Conservation (phyloP, 2,888 invertebrate genomes). For the Apodemia zela region DNA sequence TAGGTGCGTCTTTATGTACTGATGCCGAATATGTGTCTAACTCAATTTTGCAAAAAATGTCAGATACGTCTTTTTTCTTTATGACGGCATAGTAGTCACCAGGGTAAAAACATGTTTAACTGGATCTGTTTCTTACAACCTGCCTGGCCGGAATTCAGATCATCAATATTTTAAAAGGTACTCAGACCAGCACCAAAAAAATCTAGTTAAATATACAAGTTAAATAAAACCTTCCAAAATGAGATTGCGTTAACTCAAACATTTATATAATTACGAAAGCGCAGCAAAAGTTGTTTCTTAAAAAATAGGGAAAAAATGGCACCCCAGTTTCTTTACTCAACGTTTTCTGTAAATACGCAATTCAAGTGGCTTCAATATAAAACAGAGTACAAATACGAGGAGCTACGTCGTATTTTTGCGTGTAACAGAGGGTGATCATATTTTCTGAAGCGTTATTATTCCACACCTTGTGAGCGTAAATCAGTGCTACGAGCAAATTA, state of each 20-base stretch:
- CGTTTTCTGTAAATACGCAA: slow-evolving; percentile 68
- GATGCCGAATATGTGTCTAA: too few species aligned
- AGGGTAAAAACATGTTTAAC: too few species aligned
- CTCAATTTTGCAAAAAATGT: too few species aligned
- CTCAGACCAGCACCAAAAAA: too few species aligned
- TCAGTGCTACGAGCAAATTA: slow-evolving; percentile 70
- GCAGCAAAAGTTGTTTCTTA: slow-evolving; percentile 66
- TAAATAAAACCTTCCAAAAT: background rate
- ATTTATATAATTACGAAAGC: slow-evolving; percentile 76
- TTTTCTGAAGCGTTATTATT: slow-evolving; percentile 76
- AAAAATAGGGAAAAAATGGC: slow-evolving; percentile 67
- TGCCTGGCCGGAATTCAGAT: too few species aligned
- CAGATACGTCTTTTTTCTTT: too few species aligned
- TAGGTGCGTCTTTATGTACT: too few species aligned
- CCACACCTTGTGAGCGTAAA: slow-evolving; percentile 81
- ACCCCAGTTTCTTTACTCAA: slow-evolving; percentile 73
- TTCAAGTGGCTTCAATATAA: slow-evolving; percentile 41
- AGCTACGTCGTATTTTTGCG: slow-evolving; percentile 40
- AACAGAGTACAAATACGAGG: slow-evolving; percentile 42
- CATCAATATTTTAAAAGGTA: too few species aligned
- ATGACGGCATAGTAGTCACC: too few species aligned
- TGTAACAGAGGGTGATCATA: slow-evolving; percentile 52
- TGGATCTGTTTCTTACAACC: too few species aligned
- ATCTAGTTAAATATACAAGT: too few species aligned
- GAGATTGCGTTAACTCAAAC: slow-evolving; percentile 66